These are phyloP conservation scores for Sylvicola fuscatus DNA, from an alignment of 2,888 invertebrate species.

Conservation along the genomic window DNA sequence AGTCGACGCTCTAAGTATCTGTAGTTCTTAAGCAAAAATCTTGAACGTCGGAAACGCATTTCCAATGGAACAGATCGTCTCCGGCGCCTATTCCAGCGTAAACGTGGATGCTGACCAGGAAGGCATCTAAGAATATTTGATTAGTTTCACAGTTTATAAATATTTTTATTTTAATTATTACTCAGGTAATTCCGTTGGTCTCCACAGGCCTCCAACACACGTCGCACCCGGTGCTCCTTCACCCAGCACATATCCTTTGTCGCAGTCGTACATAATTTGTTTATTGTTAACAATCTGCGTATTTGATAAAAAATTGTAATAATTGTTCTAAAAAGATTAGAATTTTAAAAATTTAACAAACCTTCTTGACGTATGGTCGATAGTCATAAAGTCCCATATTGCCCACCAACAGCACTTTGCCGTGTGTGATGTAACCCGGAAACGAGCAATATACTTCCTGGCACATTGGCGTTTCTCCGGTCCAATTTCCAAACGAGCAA, in stretches of 20 bases:
- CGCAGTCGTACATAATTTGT: constrained; percentile 91
- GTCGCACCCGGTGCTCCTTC: constrained; percentile 87
- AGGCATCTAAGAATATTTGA: constrained; percentile 35
- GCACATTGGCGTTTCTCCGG: constrained; percentile 69
- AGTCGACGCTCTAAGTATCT: constrained; percentile 4
- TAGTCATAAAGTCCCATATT: constrained; percentile 95
- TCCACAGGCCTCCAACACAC: constrained; percentile 87
- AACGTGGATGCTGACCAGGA: constrained; percentile 67
- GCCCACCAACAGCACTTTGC: constrained; percentile 78
- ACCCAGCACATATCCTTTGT: constrained; percentile 70
- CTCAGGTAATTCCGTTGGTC: constrained; percentile 68
- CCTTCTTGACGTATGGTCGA: constrained; percentile 78
- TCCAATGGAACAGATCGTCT: constrained; percentile 13
- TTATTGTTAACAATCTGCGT: constrained; percentile 59
- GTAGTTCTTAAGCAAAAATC: constrained; percentile 15
- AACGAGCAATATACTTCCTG: constrained; percentile 83
- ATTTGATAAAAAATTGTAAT: background rate
- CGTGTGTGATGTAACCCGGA: constrained; percentile 74
- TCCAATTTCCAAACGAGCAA: constrained; percentile 92
- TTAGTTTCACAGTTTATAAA: background rate
- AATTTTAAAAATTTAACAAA: constrained; percentile 16
- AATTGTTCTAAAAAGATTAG: background rate
- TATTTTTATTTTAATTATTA: too few species aligned
- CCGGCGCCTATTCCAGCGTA: constrained; percentile 56
- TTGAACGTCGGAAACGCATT: constrained; percentile 15